Base-by-base conservation (phyloP, 2,113 vertebrate species). In the Taxidea taxus region DNA sequence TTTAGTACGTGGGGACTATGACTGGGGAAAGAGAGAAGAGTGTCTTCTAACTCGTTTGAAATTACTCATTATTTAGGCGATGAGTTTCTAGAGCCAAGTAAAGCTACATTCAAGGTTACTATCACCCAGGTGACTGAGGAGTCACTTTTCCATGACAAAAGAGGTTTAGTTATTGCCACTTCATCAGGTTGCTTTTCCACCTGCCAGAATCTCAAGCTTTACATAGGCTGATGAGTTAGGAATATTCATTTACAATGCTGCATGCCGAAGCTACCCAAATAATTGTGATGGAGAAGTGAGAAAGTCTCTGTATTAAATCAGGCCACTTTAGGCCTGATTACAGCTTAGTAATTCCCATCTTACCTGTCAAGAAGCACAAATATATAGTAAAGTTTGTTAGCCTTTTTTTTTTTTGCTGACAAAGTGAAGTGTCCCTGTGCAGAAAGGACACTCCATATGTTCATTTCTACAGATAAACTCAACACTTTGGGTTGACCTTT, bases 351-450 rank as follows among this genome's bases (percentile, higher is more conserved):
- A 95, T 91, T 91, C 72, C 49, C 87, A 96, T 84, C 34, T 96
- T 97, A 96, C 77, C 92, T 89, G 88, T 94, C 72, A 96, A 96
- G 88, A 96, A 97, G 78, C 94, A 96, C 92, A 97, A 96, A 96
- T 94, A 95, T 37, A 96, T 54, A 85, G 90, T 94, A 96, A 97
- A 91, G 66, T 88, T 87, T 91, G 70, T 95, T 92, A 93, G 58
- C 74, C n/a, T 68, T 97, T 96, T 94, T 95, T 68, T 97, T 96
- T 94, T 95, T 27, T 86, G 51, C n/a, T 77, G 72, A 83, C 18
- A 89, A 92, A 95, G 42, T 56, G 42, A 95, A 94, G 66, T 54
- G 54, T n/a, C 83, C 58, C 7, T 54, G 34, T 51, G 64, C 12
- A 91, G 54, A 90, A 84, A 87, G 44, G 47, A 97, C 25, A 89